These are phyloP conservation scores for Nerophis ophidion DNA, from an alignment of 2,113 vertebrate species.

Conservation along the genomic window DNA sequence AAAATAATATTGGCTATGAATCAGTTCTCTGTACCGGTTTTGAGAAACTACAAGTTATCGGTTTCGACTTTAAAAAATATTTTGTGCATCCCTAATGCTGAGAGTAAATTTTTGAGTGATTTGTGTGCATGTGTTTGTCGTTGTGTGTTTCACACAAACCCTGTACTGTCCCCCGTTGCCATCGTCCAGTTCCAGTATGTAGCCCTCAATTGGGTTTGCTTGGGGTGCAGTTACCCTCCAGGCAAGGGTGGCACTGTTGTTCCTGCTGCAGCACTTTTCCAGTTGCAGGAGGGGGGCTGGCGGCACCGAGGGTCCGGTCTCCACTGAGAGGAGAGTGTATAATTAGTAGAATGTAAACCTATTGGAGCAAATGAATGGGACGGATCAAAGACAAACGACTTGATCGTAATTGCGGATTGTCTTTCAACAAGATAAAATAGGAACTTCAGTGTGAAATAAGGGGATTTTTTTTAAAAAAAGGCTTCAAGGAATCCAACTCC, in stretches of 20 bases:
- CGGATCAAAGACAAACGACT: constrained; percentile 5
- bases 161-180: constrained; percentile 93
- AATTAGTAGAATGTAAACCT: background rate
- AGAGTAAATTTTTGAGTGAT: background rate
- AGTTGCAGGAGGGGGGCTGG: constrained; percentile 86
- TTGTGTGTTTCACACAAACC: constrained; percentile 64
- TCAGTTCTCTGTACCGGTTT: too few relatives aligned
- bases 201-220: constrained; percentile 82
- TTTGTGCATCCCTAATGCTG: too few relatives aligned
- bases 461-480: constrained; percentile 1
- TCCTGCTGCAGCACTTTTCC: constrained; percentile 92
- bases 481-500: constrained; percentile 12
- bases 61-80: too few relatives aligned
- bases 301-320: constrained; percentile 76
- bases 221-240: constrained; percentile 83
- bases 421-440: constrained; percentile 19
- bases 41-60: too few relatives aligned
- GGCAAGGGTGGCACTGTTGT: constrained; percentile 95
- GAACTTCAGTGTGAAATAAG: constrained; percentile 19
- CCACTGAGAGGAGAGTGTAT: constrained; percentile 39
- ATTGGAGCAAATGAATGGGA: background rate
- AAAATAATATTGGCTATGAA: too few relatives aligned
- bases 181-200: constrained; percentile 95
- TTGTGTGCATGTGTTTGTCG: background rate
- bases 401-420: constrained; percentile 4